Percentiles rank a stretch among this genome's conserved stretches.
Evolutionary conservation across 2,888 invertebrate genomes (phyloP).

Genomic region (Protophormia terraenovae): DNA sequence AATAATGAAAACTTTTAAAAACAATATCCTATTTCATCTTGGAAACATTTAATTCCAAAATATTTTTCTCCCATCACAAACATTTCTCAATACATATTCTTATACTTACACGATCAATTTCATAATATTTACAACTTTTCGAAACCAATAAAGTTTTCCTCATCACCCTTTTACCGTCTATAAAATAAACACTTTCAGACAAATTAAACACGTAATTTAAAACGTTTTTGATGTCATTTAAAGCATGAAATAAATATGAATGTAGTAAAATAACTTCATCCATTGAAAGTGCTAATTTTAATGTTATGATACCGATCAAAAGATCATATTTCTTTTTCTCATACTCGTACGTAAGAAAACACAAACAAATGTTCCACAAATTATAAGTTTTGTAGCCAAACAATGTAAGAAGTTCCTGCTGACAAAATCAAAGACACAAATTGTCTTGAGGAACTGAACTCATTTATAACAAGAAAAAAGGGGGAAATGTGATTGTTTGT

Average conservation of each 20-base stretch:
- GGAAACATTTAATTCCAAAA: background rate
- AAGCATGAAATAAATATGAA: conserved; percentile 46
- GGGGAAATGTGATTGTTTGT: conserved; percentile 51
- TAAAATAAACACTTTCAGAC: conserved; percentile 25
- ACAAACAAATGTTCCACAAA: conserved; percentile 43
- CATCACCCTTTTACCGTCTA: conserved; percentile 22
- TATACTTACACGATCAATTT: conserved; percentile 42
- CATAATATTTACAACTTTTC: conserved; percentile 52
- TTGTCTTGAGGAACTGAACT: background rate
- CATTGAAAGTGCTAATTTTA: conserved; percentile 68
- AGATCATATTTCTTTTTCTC: conserved; percentile 62
- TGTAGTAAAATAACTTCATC: conserved; percentile 23
- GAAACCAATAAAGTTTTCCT: conserved; percentile 63
- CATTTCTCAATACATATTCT: background rate
- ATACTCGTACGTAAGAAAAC: background rate
- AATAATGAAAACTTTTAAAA: background rate
- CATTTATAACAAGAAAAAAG: background rate
- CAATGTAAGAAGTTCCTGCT: conserved; percentile 41
- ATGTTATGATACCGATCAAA: conserved; percentile 68
- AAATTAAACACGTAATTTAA: conserved; percentile 65
- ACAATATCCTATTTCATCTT: background rate
- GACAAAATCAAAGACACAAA: conserved; percentile 50
- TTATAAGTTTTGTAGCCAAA: conserved; percentile 10
- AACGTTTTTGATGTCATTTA: conserved; percentile 65
- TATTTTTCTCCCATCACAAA: conserved; percentile 1